These are phyloP conservation scores for Bryconaethiops microstoma DNA, from an alignment of 2,797 vertebrate species.

Conservation along the genomic window DNA sequence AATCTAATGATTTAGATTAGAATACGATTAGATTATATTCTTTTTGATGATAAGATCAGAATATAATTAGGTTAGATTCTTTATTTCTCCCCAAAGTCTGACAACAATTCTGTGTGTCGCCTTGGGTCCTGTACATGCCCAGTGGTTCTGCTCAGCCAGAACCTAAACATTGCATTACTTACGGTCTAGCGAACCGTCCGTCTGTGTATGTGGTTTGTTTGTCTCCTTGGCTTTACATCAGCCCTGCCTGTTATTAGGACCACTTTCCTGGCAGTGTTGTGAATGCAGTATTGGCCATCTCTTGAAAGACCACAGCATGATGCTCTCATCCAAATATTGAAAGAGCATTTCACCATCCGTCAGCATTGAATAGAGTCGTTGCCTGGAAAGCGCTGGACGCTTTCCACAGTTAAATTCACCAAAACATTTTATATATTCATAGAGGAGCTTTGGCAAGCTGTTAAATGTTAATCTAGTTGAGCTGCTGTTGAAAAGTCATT, in stretches of 20 bases:
- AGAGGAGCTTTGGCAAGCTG: not conserved
- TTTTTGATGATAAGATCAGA: no score
- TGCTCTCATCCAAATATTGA: not conserved
- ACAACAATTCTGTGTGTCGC: constrained; percentile 6
- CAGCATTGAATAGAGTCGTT: not conserved
- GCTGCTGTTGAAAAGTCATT: not conserved
- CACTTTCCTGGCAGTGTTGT: not conserved
- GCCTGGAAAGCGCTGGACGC: not conserved
- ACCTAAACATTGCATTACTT: constrained; percentile 54
- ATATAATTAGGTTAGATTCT: no score
- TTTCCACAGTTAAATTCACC: not conserved
- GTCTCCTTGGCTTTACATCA: not conserved
- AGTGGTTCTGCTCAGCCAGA: constrained; percentile 41
- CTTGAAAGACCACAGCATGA: constrained; percentile 12
- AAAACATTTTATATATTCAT: not conserved
- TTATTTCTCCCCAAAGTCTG: not conserved
- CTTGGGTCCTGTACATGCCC: constrained; percentile 16
- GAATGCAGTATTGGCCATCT: not conserved
- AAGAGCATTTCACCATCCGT: not conserved
- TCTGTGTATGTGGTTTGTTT: constrained; percentile 44
- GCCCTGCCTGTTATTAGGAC: not conserved
- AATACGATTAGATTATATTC: no score
- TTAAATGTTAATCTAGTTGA: not conserved
- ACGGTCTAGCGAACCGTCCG: constrained; percentile 62
- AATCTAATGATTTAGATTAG: no score